Percentiles rank a stretch among this genome's conserved stretches.
These are phyloP conservation scores for Nycticryphes semicollaris DNA, from an alignment of 2,113 vertebrate species.

Conservation along the genomic window DNA sequence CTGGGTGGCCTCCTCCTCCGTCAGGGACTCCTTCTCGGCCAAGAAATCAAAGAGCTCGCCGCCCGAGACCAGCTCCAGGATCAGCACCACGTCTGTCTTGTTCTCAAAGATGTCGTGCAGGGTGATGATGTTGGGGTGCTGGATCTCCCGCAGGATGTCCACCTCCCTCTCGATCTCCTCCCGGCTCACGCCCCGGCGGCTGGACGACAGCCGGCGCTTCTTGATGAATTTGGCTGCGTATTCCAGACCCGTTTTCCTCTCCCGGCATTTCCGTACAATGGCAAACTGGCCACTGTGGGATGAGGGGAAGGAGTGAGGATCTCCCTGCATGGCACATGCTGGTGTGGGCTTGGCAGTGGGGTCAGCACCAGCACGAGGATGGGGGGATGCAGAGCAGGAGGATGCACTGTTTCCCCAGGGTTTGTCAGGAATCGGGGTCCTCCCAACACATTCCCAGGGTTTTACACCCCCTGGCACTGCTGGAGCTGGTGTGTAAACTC, in stretches of 20 bases:
- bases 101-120: constrained; percentile 98
- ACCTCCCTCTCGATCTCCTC: constrained; percentile 98
- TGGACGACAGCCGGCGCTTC: constrained; percentile 93
- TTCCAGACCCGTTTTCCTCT: constrained; percentile 82
- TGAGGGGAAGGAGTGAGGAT: fast-evolving
- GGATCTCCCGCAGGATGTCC: constrained; percentile 94
- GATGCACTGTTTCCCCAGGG: fast-evolving
- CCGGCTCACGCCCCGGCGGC: constrained; percentile 91
- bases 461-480: background rate
- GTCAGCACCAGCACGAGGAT: fast-evolving
- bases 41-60: constrained; percentile 96
- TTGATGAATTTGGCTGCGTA: constrained; percentile 98
- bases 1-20: constrained; percentile 95
- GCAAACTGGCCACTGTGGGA: constrained; percentile 89
- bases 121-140: constrained; percentile 98
- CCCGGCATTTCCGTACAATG: constrained; percentile 92
- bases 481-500: fast-evolving
- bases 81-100: constrained; percentile 96
- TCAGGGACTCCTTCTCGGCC: constrained; percentile 95
- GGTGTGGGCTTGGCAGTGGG: fast-evolving
- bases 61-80: constrained; percentile 94
- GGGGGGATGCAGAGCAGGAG: fast-evolving
- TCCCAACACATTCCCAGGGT: fast-evolving
- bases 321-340: fast-evolving
- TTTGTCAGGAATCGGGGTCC: fast-evolving